Percentiles rank a stretch among this genome's conserved stretches.
Evolutionary conservation across 1,140 invertebrate genomes (phyloP).

Genomic region (Cardiocondyla obscurior): DNA sequence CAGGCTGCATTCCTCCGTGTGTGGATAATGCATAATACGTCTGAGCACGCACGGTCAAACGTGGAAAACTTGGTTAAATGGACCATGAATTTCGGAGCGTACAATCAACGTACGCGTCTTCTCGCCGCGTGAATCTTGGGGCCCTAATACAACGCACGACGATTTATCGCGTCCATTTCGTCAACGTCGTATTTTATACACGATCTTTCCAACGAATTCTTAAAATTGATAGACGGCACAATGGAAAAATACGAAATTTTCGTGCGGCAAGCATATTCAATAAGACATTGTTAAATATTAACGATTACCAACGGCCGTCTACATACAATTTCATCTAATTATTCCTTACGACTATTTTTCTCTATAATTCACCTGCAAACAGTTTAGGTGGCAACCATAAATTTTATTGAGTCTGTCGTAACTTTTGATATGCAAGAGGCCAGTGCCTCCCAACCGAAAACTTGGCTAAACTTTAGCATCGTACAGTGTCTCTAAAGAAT

Average conservation of each 20-base stretch:
- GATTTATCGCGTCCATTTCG: constrained; percentile 8
- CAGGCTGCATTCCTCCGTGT: constrained; percentile 21
- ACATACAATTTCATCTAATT: constrained; percentile 43
- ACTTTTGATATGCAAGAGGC: constrained; percentile 13
- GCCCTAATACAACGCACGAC: neutral
- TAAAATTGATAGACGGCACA: neutral
- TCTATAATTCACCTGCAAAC: constrained; percentile 14
- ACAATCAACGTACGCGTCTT: neutral
- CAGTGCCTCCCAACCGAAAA: neutral
- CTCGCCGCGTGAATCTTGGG: neutral
- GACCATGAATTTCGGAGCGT: constrained; percentile 20
- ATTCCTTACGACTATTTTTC: constrained; percentile 33
- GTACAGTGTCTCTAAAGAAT: neutral
- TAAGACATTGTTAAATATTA: constrained; percentile 14
- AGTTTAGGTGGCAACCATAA: constrained; percentile 27
- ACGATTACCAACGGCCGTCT: neutral
- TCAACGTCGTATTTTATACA: neutral
- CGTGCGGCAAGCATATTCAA: neutral
- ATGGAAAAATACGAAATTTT: neutral
- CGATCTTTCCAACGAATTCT: neutral
- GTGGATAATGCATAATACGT: constrained; percentile 41
- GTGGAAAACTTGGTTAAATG: constrained; percentile 9
- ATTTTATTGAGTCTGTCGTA: constrained; percentile 24
- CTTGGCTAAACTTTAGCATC: neutral
- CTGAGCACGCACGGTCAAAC: constrained; percentile 3